Evolutionary conservation across 1,140 invertebrate genomes (phyloP).

Genomic region (Heliothis subflexa): DNA sequence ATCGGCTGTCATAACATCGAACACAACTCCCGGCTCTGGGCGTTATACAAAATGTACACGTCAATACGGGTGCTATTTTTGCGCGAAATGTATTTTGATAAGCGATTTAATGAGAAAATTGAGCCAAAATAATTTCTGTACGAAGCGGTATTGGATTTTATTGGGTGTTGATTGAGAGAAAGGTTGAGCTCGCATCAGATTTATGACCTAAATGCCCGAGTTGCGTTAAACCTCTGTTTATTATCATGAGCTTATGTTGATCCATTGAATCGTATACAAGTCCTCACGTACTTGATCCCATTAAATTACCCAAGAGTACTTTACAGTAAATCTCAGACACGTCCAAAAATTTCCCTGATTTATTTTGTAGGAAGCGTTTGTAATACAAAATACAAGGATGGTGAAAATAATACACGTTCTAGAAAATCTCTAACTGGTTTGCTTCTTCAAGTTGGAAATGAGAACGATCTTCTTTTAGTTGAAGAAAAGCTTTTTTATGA

Average conservation of each 20-base stretch:
- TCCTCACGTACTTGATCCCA: no score
- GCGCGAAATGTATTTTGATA: conserved; percentile 28
- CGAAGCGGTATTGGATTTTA: conserved; percentile 15
- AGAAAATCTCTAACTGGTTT: no score
- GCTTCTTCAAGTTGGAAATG: no score
- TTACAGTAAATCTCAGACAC: no score
- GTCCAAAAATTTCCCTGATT: no score
- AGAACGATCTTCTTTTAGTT: no score
- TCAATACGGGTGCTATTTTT: conserved; percentile 24
- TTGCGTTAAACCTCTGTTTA: conserved; percentile 11
- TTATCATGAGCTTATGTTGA: background rate
- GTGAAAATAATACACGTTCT: no score
- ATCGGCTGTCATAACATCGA: conserved; percentile 40
- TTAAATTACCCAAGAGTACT: no score
- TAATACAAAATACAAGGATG: no score
- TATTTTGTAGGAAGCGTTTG: no score
- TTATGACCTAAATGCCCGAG: background rate
- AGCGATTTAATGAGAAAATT: conserved; percentile 36
- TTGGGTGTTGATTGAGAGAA: conserved; percentile 30
- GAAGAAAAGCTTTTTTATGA: no score
- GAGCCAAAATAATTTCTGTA: conserved; percentile 35
- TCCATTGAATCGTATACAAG: background rate
- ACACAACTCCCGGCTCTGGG: conserved; percentile 8
- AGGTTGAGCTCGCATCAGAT: conserved; percentile 1
- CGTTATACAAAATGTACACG: conserved; percentile 7